Conservation (phyloP, 2,113 vertebrate species). For the Tragelaphus strepsiceros region DNA sequence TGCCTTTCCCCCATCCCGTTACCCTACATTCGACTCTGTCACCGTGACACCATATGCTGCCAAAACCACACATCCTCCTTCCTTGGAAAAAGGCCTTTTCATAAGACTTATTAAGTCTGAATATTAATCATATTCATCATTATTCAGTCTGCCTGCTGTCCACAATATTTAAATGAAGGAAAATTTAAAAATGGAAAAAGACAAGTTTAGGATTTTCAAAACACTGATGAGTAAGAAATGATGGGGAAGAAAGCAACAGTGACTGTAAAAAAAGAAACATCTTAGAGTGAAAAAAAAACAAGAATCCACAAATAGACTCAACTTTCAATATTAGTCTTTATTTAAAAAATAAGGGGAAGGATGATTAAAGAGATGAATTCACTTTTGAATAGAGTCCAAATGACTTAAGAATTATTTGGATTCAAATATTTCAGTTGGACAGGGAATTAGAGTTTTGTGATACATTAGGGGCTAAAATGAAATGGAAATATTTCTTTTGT, state of each 20-base stretch:
- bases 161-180: constrained; percentile 66
- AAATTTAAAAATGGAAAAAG: constrained; percentile 62
- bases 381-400: constrained; percentile 65
- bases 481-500: constrained; percentile 46
- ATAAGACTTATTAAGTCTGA: constrained; percentile 55
- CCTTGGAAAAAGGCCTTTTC: constrained; percentile 66
- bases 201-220: not conserved
- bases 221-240: not conserved
- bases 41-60: constrained; percentile 47
- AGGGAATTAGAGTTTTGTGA: constrained; percentile 19
- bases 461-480: constrained; percentile 32
- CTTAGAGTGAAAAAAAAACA: constrained; percentile 34
- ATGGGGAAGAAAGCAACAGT: not conserved
- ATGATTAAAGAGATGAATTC: constrained; percentile 59
- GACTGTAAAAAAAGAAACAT: not conserved
- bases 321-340: not conserved
- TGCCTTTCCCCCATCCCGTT: constrained; percentile 52
- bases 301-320: constrained; percentile 13
- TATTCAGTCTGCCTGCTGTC: constrained; percentile 44
- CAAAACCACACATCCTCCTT: constrained; percentile 46
- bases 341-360: constrained; percentile 37
- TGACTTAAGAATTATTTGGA: constrained; percentile 58
- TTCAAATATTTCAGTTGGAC: constrained; percentile 38
- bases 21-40: constrained; percentile 62
- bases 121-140: constrained; percentile 65